phyloP scores from a whole-genome alignment of 2,888 invertebrate genomes.

The Trachelus stipa region DNA sequence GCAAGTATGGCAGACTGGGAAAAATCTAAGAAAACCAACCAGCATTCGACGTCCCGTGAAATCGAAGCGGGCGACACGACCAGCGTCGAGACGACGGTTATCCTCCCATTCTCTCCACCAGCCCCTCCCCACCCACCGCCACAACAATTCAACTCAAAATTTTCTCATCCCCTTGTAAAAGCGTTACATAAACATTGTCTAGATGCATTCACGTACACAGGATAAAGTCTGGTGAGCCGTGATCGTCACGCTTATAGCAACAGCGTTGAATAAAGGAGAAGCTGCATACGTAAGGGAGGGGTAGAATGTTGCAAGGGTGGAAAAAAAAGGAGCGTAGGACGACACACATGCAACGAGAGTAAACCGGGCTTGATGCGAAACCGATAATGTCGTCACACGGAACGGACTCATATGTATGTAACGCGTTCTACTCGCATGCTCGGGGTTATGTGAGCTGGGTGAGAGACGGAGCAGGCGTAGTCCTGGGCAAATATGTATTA shows the following conservation, averaged over 20 bases:
- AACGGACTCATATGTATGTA: conserved; percentile 23
- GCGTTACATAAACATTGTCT: conserved; percentile 12
- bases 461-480: conserved; percentile 4
- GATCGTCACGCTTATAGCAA: neutral
- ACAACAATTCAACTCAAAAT: neutral
- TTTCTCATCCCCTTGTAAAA: neutral
- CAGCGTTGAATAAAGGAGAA: conserved; percentile 24
- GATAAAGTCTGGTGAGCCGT: conserved; percentile 1
- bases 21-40: neutral
- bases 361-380: conserved; percentile 61
- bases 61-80: neutral
- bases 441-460: conserved; percentile 14
- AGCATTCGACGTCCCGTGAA: neutral
- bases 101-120: neutral
- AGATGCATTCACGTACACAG: neutral
- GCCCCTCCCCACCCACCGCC: neutral
- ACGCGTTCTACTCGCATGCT: conserved; percentile 23
- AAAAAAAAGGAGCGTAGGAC: conserved; percentile 13
- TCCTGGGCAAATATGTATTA: conserved; percentile 37
- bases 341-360: conserved; percentile 39
- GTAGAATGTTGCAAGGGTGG: neutral
- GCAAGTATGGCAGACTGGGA: neutral
- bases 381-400: conserved; percentile 59
- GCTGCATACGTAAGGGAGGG: conserved; percentile 17
- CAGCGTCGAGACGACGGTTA: neutral